Conservation (phyloP, 1,140 invertebrate genomes). For the Ceratosolen fusciceps region DNA sequence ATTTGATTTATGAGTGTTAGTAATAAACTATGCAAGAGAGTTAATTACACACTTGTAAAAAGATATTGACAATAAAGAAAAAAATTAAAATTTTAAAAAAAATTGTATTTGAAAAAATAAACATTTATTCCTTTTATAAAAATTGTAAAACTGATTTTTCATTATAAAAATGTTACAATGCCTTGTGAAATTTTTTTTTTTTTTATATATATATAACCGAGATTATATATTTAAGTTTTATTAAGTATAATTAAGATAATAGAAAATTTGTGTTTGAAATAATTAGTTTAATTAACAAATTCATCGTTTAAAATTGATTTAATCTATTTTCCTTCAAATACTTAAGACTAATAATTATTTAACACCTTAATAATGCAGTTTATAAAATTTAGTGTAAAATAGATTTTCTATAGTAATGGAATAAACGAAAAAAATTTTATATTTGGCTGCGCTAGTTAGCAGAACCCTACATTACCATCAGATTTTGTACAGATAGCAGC, state of each 20-base stretch:
- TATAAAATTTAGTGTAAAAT: too few relatives aligned
- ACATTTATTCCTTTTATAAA: slow-evolving; percentile 36
- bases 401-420: too few relatives aligned
- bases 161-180: slow-evolving; percentile 45
- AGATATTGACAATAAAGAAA: slow-evolving; percentile 60
- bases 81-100: slow-evolving; percentile 39
- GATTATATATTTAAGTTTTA: not conserved
- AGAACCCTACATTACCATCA: slow-evolving; percentile 19
- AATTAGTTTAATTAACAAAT: not conserved
- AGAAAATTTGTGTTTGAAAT: not conserved
- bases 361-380: too few relatives aligned
- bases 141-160: too few relatives aligned
- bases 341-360: too few relatives aligned
- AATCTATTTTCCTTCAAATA: too few relatives aligned
- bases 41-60: slow-evolving; percentile 56
- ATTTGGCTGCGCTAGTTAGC: too few relatives aligned
- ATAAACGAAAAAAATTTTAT: too few relatives aligned
- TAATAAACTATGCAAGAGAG: slow-evolving; percentile 20
- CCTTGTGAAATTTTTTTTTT: slow-evolving; percentile 20
- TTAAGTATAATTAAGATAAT: slow-evolving; percentile 7
- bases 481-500: not conserved
- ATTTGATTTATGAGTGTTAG: slow-evolving; percentile 38
- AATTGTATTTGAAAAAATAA: slow-evolving; percentile 41
- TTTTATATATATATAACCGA: slow-evolving; percentile 8
- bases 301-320: too few relatives aligned